A percentile compares a stretch with the other conserved stretches of the same genome.
Conservation (phyloP, 2,888 invertebrate species). For the Lepidochitona cinerea region DNA sequence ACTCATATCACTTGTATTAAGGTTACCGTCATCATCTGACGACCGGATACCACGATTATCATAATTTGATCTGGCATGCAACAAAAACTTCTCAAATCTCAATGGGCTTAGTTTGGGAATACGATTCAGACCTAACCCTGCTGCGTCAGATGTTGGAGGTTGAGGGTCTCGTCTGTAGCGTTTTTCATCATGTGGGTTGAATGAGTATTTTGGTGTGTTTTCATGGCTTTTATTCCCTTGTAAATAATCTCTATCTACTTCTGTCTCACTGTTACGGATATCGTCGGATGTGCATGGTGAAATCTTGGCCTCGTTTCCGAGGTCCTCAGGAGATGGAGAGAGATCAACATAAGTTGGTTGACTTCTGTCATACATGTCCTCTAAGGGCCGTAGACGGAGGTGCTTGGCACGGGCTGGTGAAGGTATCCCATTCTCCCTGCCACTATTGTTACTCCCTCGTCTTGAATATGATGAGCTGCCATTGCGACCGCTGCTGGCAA, state of each 20-base stretch:
- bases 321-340: conserved; percentile 61
- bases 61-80: neutral
- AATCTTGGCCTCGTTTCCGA: conserved; percentile 45
- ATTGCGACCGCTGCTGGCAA: neutral
- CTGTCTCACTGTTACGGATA: conserved; percentile 55
- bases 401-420: neutral
- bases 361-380: neutral
- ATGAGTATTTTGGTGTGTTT: neutral
- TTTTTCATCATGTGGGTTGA: neutral
- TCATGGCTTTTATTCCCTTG: neutral
- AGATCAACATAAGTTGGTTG: conserved; percentile 42
- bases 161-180: neutral
- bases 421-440: neutral
- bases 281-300: conserved; percentile 58
- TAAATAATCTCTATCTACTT: conserved; percentile 35
- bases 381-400: neutral
- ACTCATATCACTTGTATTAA: neutral
- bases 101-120: conserved; percentile 1
- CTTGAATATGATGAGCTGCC: neutral
- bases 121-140: neutral
- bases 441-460: neutral
- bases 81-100: neutral
- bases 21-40: neutral
- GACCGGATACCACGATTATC: neutral
- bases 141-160: neutral